A percentile compares a stretch with the other conserved stretches of the same genome.
Conservation (phyloP, 2,888 invertebrate genomes). For the Drepanosiphum platanoidis region DNA sequence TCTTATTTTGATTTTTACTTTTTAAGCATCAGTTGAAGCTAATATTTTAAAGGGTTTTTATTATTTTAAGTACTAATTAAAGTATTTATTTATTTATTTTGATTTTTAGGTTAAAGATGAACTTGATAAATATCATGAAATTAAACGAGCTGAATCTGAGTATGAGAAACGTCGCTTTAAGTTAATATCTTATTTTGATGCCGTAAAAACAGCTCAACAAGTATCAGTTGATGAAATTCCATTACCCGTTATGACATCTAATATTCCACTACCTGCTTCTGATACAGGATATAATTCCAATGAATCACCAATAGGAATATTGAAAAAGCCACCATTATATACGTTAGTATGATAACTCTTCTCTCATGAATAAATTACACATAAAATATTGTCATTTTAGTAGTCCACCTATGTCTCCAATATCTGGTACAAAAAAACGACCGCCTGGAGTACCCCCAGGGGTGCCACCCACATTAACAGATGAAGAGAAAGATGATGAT, state of each 20-base stretch:
- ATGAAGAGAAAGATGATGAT: conserved; percentile 71
- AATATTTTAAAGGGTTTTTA: conserved; percentile 10
- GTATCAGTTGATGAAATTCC: conserved; percentile 95
- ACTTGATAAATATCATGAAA: conserved; percentile 90
- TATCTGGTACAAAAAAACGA: conserved; percentile 70
- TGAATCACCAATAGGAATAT: conserved; percentile 72
- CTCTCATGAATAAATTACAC: background rate
- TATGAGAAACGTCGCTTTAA: conserved; percentile 90
- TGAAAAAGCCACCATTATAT: conserved; percentile 78
- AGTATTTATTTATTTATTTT: conserved; percentile 53
- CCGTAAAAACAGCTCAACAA: conserved; percentile 93
- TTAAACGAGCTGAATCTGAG: conserved; percentile 90
- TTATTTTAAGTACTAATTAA: background rate
- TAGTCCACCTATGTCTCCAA: conserved; percentile 63
- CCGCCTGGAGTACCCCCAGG: conserved; percentile 90
- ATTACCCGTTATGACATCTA: conserved; percentile 73
- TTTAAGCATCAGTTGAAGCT: background rate
- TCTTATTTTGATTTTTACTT: conserved; percentile 35
- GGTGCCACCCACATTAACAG: conserved; percentile 80
- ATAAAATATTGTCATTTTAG: conserved; percentile 17
- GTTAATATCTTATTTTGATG: conserved; percentile 91
- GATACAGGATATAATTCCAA: conserved; percentile 72
- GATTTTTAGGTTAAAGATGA: conserved; percentile 91
- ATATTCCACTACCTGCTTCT: conserved; percentile 66
- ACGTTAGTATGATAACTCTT: conserved; percentile 66